These are phyloP conservation scores for Dromococcyx pavoninus DNA, from an alignment of 2,797 vertebrate genomes.

Conservation along the genomic window DNA sequence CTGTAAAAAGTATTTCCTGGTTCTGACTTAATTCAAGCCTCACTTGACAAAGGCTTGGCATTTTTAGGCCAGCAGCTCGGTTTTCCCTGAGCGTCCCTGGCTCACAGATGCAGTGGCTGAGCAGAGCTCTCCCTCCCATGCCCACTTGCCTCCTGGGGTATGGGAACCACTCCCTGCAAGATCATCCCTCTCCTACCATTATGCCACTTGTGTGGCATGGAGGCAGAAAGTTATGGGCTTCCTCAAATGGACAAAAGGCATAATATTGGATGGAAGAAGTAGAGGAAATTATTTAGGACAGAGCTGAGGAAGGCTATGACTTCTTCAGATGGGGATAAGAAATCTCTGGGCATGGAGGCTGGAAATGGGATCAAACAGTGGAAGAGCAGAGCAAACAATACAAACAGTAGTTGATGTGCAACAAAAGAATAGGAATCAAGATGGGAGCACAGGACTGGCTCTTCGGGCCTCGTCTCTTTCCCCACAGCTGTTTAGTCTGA, in stretches of 20 bases:
- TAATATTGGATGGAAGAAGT: background rate
- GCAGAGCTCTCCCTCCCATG: fast-evolving
- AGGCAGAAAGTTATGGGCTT: background rate
- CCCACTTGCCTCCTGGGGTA: background rate
- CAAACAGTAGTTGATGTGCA: background rate
- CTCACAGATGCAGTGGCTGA: background rate
- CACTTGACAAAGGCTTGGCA: background rate
- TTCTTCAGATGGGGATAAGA: background rate
- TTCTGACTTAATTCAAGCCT: background rate
- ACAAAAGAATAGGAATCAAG: background rate
- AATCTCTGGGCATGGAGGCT: background rate
- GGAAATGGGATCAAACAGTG: background rate
- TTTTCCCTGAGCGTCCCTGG: background rate
- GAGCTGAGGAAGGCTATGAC: background rate
- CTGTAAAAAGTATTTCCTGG: background rate
- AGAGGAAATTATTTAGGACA: background rate
- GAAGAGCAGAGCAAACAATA: background rate
- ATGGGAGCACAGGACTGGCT: background rate
- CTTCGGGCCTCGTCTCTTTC: background rate
- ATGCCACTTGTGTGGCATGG: too few relatives aligned
- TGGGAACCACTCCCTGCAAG: background rate
- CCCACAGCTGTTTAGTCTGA: background rate
- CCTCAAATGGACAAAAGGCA: background rate
- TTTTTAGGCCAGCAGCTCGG: background rate
- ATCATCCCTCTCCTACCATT: background rate